phyloP scores from a whole-genome alignment of 1,140 invertebrate species.

The Drosophila sucinea region DNA sequence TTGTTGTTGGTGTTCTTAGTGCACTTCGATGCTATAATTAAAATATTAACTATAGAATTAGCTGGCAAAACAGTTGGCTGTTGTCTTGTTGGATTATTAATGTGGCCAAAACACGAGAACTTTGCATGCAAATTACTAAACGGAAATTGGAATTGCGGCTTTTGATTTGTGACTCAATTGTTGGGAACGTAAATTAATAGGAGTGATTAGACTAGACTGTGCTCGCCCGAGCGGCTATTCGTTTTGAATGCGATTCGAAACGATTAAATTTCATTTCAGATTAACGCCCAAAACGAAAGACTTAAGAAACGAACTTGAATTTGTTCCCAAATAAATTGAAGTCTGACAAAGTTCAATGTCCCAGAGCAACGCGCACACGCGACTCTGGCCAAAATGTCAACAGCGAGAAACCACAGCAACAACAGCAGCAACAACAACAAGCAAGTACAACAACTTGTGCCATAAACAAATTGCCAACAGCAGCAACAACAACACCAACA shows the following conservation, averaged over 20 bases:
- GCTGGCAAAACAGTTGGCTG: constrained; percentile 29
- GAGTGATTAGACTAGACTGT: not conserved
- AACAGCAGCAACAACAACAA: constrained; percentile 11
- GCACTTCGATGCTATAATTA: constrained; percentile 60
- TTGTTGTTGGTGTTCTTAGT: constrained; percentile 1
- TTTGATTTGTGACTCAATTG: constrained; percentile 15
- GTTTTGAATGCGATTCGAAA: not conserved
- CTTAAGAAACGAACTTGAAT: constrained; percentile 50
- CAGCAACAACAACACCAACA: constrained; percentile 17
- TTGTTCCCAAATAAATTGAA: constrained; percentile 37
- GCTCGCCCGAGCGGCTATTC: too few relatives aligned
- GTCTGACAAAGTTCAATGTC: constrained; percentile 64
- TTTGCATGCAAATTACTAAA: constrained; percentile 35
- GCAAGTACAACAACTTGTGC: constrained; percentile 49
- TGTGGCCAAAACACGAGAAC: constrained; percentile 50
- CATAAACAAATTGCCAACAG: constrained; percentile 66
- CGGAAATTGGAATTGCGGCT: constrained; percentile 46
- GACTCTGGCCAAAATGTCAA: constrained; percentile 59
- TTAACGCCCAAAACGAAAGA: constrained; percentile 27
- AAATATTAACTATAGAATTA: constrained; percentile 64
- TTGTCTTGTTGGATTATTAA: constrained; percentile 38
- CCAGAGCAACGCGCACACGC: constrained; percentile 28
- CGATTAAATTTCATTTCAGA: not conserved
- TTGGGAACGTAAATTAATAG: not conserved
- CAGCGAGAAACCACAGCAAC: constrained; percentile 14